Conservation (phyloP, 1,140 invertebrate species). For the Heterodera carotae region DNA sequence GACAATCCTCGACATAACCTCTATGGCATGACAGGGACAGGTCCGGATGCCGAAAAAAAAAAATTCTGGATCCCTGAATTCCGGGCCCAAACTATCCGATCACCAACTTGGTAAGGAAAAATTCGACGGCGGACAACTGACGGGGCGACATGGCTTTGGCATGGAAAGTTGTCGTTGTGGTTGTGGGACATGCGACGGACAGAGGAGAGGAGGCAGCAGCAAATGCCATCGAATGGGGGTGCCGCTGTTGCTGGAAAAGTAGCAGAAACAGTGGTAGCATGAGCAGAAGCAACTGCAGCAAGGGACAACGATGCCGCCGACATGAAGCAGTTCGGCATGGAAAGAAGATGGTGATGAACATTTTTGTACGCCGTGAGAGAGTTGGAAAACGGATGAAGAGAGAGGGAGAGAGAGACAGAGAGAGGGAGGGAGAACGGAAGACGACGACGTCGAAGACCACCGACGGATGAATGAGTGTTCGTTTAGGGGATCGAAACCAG, state of each 20-base stretch:
- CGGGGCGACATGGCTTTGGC: conserved; percentile 35
- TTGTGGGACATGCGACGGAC: conserved; percentile 5
- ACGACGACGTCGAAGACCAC: no score
- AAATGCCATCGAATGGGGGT: not conserved
- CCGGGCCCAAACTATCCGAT: no score
- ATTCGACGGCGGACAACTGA: conserved; percentile 21
- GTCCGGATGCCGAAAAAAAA: no score
- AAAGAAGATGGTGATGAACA: no score
- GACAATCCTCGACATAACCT: no score
- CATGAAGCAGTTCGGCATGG: not conserved
- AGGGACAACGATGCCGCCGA: not conserved
- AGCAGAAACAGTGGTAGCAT: not conserved
- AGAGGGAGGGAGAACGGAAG: no score
- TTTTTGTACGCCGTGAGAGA: no score
- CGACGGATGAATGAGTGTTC: no score
- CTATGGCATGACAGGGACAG: no score
- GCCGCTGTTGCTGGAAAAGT: conserved; percentile 7
- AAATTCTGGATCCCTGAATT: no score
- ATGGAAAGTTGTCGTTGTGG: conserved; percentile 19
- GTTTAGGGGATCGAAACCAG: no score
- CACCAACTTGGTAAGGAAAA: conserved; percentile 18
- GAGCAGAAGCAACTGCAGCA: not conserved
- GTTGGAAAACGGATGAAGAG: no score
- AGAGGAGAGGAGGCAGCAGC: not conserved
- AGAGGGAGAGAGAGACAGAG: not conserved